Conservation (phyloP, 2,113 vertebrate species). For the Platichthys stellatus region DNA sequence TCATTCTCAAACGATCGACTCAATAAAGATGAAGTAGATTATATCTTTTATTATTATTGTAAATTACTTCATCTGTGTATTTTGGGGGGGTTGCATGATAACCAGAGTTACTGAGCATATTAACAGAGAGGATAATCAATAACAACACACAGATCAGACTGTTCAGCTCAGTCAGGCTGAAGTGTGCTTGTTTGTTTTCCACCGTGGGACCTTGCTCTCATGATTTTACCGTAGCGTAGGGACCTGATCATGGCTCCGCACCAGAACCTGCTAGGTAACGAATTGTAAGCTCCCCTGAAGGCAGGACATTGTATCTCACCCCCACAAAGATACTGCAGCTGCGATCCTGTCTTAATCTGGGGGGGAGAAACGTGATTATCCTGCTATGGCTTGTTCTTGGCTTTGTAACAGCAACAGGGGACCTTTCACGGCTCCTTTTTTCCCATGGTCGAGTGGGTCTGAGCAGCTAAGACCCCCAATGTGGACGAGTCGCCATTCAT, state of each 20-base stretch:
- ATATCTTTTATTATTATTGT: too few species aligned
- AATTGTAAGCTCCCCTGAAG: conserved; percentile 72
- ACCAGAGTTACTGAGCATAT: too few species aligned
- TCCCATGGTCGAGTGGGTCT: conserved; percentile 83
- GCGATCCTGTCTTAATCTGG: conserved; percentile 91
- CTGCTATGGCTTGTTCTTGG: conserved; percentile 86
- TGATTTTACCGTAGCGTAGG: not conserved
- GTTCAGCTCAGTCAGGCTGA: not conserved
- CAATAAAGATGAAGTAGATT: too few species aligned
- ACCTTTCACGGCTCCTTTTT: conserved; percentile 87
- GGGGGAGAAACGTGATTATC: conserved; percentile 90
- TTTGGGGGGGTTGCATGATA: not conserved
- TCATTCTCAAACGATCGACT: too few species aligned
- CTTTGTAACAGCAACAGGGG: conserved; percentile 90
- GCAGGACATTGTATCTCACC: conserved; percentile 76
- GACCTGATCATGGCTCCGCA: not conserved
- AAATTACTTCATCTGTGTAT: too few species aligned
- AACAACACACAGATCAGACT: not conserved
- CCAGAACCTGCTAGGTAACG: conserved; percentile 5
- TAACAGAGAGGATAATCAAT: conserved; percentile 38
- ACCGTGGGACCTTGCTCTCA: not conserved
- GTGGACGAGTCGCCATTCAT: conserved; percentile 63
- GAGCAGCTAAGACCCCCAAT: conserved; percentile 84
- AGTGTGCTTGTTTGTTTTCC: conserved; percentile 8
- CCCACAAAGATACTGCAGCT: conserved; percentile 86